phyloP scores from a whole-genome alignment of 2,113 vertebrate species.

The Pogona vitticeps region DNA sequence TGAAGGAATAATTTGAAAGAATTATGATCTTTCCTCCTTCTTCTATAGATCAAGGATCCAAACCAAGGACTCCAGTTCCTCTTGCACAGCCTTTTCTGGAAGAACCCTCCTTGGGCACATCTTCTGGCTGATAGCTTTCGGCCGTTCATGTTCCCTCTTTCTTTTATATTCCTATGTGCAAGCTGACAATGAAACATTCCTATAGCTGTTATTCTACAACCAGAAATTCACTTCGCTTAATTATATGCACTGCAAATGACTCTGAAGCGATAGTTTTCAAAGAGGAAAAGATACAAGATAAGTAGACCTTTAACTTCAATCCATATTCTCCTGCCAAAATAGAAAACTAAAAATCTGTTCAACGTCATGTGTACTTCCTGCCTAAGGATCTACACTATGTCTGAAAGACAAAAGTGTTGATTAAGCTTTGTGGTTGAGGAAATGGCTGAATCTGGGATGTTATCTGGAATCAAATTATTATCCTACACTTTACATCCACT shows the following conservation, averaged over 20 bases:
- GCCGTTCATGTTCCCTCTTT: neutral
- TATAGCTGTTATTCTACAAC: neutral
- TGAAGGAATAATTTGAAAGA: neutral
- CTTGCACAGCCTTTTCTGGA: neutral
- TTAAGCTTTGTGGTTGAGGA: conserved; percentile 1
- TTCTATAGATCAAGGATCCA: neutral
- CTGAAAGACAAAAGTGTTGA: neutral
- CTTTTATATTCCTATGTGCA: neutral
- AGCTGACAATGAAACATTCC: neutral
- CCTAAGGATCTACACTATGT: neutral
- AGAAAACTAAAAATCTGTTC: neutral
- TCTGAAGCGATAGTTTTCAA: neutral
- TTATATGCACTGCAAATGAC: neutral
- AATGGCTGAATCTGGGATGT: neutral
- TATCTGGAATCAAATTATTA: conserved; percentile 48
- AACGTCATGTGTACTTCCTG: neutral
- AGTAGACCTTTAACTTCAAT: accelerated
- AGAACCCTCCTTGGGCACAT: neutral
- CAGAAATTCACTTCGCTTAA: neutral
- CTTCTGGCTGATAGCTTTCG: neutral
- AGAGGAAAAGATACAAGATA: neutral
- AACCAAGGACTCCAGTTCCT: neutral
- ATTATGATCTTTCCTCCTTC: neutral
- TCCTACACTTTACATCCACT: conserved; percentile 21
- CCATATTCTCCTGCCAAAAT: neutral